Evolutionary conservation across 2,113 vertebrate species (phyloP), one percentile per base, ranked within the genome.

Genomic region (Ploceus nigricollis): DNA sequence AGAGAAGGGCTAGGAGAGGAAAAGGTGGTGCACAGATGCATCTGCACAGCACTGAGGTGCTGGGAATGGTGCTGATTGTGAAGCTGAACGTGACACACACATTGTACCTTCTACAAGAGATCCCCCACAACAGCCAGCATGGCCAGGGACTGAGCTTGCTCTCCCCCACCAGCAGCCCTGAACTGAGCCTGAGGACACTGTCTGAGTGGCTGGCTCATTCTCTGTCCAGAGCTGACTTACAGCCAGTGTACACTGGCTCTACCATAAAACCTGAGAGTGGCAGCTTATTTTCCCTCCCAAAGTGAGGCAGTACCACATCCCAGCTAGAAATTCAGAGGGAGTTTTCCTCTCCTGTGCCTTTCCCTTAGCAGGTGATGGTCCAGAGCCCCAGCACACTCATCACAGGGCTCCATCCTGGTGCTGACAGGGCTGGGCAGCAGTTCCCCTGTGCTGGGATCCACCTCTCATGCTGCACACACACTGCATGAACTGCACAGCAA

Each of bases 181-280:
- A 48, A 31, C 25, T 6, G 27, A 84, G 40, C 48, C 66, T 77
- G 39, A 37, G 39, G 27, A 48, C 56, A 7, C 18, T 10, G 17
- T 7, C 47, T 28, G 79, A 22, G 6, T 51, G 54, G 69, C 73
- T 33, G 45, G 21, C 31, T 82, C 2, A 0, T 33, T 72, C 35
- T 78, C 75, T 66, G 28, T 18, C 51, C 2, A 2, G 53, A 69
- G 15, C 27, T 68, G 33, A 16, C 9, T 63, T 76, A 86, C 57
- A 58, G 73, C 13, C 71, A 28, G 23, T 0, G 0, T 39, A 45
- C 17, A 12, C 18, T 3, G 1, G 5, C 3, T 47, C 27, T 56
- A 3, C 44, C 16, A 31, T 22, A 47, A 87, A 91, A 61, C 28
- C 31, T 61, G 21, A 69, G 35, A 69, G 15, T 22, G 33, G 24